Evolutionary conservation across 2,113 vertebrate species (phyloP), one percentile per base, ranked within the genome.

Genomic region (Campylomormyrus tamandua): DNA sequence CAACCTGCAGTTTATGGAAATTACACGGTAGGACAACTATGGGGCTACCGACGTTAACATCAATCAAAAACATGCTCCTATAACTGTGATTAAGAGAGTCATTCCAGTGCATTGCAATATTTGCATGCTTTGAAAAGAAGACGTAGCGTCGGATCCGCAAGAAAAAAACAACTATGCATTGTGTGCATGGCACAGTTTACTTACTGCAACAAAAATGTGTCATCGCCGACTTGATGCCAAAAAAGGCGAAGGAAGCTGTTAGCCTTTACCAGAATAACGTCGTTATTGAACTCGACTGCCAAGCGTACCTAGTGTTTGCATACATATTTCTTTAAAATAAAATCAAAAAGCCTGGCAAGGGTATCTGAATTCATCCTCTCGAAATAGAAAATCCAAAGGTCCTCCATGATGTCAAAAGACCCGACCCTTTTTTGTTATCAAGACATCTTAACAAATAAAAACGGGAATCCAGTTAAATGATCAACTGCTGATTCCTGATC

Each of bases 361-460:
- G 8, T 46, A 49, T 86, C 83, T 19, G 62, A 52, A 56, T 9
- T 56, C 49, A 52, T 88, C 70, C 46, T 84, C 77, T 56, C 56
- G 85, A 70, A 90, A 56, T 21, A 87, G 45, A 49, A 89, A 89
- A 90, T 90, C 74, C 89, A 91, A 90, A 88, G 93, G 90, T 91
- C 92, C 93, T 93, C 94, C 95, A 94, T 91, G 91, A 93, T 94
- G 94, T 91, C 91, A 88, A 93, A 94, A 93, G 90, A 93, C 93
- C 92, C 90, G 93, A 91, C 93, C 93, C 53, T 62, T 91, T 90
- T 70, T 13, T 85, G 83, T 42, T n/a, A 89, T 50, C 88, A 89
- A 87, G 45, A 90, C 88, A 89, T 70, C 87, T 90, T 89, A 74
- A 70, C 85, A 84, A 85, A 89, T 46, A 58, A 53, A 83, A 83